These are phyloP conservation scores for Bugula neritina DNA, from an alignment of 2,888 invertebrate genomes.

Conservation along the genomic window DNA sequence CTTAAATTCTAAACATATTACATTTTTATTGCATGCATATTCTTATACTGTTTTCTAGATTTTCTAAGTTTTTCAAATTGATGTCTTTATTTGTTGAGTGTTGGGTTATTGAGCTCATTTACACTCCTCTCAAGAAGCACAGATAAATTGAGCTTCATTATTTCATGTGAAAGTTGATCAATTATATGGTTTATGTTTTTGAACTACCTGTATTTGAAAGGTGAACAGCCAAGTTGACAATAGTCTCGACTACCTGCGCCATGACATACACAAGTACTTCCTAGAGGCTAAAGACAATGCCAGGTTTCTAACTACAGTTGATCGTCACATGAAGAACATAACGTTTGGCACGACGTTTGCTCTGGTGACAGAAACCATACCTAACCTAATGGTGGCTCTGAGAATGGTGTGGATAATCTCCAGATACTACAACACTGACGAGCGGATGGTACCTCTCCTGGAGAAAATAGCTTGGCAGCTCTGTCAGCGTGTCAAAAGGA, in stretches of 20 bases:
- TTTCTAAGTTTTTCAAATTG: too few relatives aligned
- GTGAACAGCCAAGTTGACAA: slow-evolving; percentile 25
- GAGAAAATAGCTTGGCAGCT: slow-evolving; percentile 27
- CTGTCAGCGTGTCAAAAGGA: slow-evolving; percentile 12
- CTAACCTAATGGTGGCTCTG: slow-evolving; percentile 24
- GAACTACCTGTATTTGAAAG: too few relatives aligned
- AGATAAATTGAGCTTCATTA: too few relatives aligned
- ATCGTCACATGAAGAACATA: slow-evolving; percentile 26
- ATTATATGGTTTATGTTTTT: too few relatives aligned
- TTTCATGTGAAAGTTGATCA: too few relatives aligned
- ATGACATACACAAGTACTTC: slow-evolving; percentile 24
- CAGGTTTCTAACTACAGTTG: slow-evolving; percentile 17
- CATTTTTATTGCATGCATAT: too few relatives aligned
- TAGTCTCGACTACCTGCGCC: slow-evolving; percentile 15
- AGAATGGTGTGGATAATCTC: slow-evolving; percentile 27
- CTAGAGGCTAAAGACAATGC: slow-evolving; percentile 27
- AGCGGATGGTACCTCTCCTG: slow-evolving; percentile 21
- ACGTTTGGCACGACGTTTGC: slow-evolving; percentile 24
- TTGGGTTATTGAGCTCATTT: too few relatives aligned
- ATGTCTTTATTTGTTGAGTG: too few relatives aligned
- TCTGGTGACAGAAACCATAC: slow-evolving; percentile 20
- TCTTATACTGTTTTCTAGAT: too few relatives aligned
- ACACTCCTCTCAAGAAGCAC: too few relatives aligned
- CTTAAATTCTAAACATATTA: too few relatives aligned
- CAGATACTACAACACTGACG: slow-evolving; percentile 25